Conservation (phyloP, 1,140 invertebrate genomes). For the Euborellia annulipes region DNA sequence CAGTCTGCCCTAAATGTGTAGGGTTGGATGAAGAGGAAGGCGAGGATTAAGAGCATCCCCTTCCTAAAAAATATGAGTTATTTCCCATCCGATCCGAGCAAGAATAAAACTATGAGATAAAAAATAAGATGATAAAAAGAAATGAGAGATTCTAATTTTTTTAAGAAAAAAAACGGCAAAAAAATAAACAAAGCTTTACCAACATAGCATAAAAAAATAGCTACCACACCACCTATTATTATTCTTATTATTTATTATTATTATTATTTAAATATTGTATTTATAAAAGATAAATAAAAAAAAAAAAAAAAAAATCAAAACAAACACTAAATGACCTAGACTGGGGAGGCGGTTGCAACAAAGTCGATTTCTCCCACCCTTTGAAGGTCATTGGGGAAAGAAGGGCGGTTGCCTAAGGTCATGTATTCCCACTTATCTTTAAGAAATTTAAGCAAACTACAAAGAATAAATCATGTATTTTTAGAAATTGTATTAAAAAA, state of each 20-base stretch:
- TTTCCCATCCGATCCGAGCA: neutral
- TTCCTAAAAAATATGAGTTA: neutral
- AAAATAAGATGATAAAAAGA: neutral
- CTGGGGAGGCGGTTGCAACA: too few relatives aligned
- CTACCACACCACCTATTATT: constrained; percentile 2
- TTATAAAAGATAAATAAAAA: constrained; percentile 16
- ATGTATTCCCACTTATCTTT: too few relatives aligned
- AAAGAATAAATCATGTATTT: too few relatives aligned
- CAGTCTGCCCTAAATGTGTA: constrained; percentile 76
- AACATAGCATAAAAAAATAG: constrained; percentile 3
- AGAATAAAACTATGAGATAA: constrained; percentile 1
- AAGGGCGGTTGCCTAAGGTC: too few relatives aligned
- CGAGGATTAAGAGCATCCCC: constrained; percentile 12
- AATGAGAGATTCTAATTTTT: too few relatives aligned
- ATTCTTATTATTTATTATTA: constrained; percentile 3
- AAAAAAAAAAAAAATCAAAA: constrained; percentile 14
- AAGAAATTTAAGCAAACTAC: too few relatives aligned
- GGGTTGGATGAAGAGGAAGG: constrained; percentile 74
- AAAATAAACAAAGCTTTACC: constrained; percentile 2
- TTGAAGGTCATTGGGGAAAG: neutral
- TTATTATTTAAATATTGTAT: neutral
- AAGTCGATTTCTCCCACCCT: too few relatives aligned
- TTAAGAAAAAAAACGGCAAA: too few relatives aligned
- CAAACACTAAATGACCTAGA: constrained; percentile 10
- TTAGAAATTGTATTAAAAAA: too few relatives aligned